Evolutionary conservation across 2,113 vertebrate genomes (phyloP), one percentile per base, ranked within the genome.

Genomic region (Phalacrocorax carbo): DNA sequence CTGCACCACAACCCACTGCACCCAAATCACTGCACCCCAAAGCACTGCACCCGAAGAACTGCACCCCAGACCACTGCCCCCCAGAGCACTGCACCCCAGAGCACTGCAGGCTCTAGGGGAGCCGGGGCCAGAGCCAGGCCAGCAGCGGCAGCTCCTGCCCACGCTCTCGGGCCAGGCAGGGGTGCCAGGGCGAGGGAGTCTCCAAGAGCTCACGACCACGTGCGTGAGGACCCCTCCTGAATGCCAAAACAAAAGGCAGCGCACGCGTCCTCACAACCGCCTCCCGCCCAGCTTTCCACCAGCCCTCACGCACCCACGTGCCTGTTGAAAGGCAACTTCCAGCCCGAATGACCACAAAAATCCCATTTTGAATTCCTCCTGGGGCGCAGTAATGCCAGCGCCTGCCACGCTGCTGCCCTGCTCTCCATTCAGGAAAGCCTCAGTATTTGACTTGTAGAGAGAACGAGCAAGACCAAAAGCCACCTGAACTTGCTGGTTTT

Each of bases 241-340:
- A 48, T 4, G 34, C 34, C n/a, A 15, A 10, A 46, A 26, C 38
- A 17, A 57, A 46, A 30, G 9, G 9, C 61, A 30, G 62, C 0
- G 11, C 54, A 3, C 0, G 18, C 10, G 34, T 12, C n/a, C 54
- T 21, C 54, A 4, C 7, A 4, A 1, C 64, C 5, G 27, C 66
- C 20, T 26, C 27, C 65, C 4, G 3, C 40, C 15, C 12, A 2
- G 40, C 34, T 17, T 20, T 3, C 54, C 65, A 20, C 42, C 11
- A 3, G 55, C 8, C 1, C 55, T 17, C 44, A 1, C 7, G 55
- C 36, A 7, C 23, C 55, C 36, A 3, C 6, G 1, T 11, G 11
- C 23, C 26, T 46, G 51, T 3, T 29, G 19, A 36, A 57, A 60
- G 27, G 54, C 66, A 11, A 32, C 44, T 51, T 40, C 54, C 36